Base-by-base conservation (phyloP, 2,797 vertebrate genomes). In the Paguma larvata region DNA sequence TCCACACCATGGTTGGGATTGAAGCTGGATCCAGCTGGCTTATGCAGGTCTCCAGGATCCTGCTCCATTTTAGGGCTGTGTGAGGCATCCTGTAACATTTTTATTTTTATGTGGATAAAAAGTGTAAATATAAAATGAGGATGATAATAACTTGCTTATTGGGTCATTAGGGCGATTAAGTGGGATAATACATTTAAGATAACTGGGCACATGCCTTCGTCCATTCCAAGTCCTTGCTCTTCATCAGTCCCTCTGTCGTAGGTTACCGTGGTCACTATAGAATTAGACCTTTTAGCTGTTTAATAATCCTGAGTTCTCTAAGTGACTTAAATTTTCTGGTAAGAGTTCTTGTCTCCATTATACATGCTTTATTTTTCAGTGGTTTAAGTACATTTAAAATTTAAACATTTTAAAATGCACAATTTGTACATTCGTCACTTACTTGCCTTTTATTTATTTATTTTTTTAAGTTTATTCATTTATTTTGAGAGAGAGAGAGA, bases 311-410 rank as follows among this genome's bases (percentile, higher is more conserved):
- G 46, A 70, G 27, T 85, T 93, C 21, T 44, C 62, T 38, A 41
- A 85, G 21, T 89, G 85, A 87, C 70, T 92, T 96, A 93, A 72
- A 85, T 90, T 88, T 95, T 85, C 70, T 92, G 25, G 77, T 86
- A 56, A 77, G 10, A 32, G 19, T 83, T 94, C 11, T 73, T 95
- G 5, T 89, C 21, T 96, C 18, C 51, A 53, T 89, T 91, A 65
- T 67, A 51, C 46, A 27, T 80, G 48, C 41, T 93, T 96, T 93
- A 86, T 86, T 94, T 89, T 95, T 96, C 46, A 88, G 46, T 21
- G 30, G 6, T 59, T 94, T 70, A 53, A 89, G 38, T 89, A 65
- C 34, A 83, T 92, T 67, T 92, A 95, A 96, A 94, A 70, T 32
- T 78, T 88, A 48, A 85, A 56, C 16, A 84, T 84, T 83, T 95